Base-by-base conservation (phyloP, 1,140 invertebrate species). In the Leucophenga varia region DNA sequence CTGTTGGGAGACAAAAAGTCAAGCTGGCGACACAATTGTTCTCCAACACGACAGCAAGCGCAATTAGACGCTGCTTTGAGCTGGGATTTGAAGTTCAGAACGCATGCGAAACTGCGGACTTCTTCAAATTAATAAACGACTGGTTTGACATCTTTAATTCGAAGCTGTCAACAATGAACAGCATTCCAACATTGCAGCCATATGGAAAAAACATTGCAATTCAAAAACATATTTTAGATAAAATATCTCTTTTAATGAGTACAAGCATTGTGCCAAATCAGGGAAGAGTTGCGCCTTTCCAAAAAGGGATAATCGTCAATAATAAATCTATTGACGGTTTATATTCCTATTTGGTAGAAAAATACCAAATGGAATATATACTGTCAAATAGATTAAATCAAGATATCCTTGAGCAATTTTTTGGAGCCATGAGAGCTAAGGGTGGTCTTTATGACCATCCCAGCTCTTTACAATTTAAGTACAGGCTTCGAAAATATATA, bases 351-450 rank as follows among this genome's bases (percentile, higher is more conserved):
- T 35, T 40, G 10, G 12, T 18, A 9, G 9, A 37, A 41, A 44
- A 44, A 8, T 44, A 31, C 31, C 7, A 40, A 10, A 44, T 48
- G 41, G 22, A 25, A 14, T 45, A 35, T 13, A 16, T 53, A 19
- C 7, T 48, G n/a, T 48, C 45, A 13, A 20, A 20, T 19, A 9
- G 41, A 2, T 14, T 52, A 4, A 47, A 37, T 9, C 41, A 47
- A 12, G 50, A 44, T 30, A 38, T 55, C n/a, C 12, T 50, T 8
- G 37, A 45, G 40, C 22, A 44, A 17, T 55, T 55, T 44, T 52
- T 52, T 48, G 45, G 49, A 8, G 35, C 45, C 8, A 36, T 55
- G 22, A n/a, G 42, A 9, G 34, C 36, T 10, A 44, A 22, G n/a
- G 34, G 35, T n/a, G 22, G 28, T 18, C 19, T 41, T 7, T 38